A percentile compares a stretch with the other conserved stretches of the same genome.
Conservation (phyloP, 2,113 vertebrate species). For the Sapayoa aenigma region DNA sequence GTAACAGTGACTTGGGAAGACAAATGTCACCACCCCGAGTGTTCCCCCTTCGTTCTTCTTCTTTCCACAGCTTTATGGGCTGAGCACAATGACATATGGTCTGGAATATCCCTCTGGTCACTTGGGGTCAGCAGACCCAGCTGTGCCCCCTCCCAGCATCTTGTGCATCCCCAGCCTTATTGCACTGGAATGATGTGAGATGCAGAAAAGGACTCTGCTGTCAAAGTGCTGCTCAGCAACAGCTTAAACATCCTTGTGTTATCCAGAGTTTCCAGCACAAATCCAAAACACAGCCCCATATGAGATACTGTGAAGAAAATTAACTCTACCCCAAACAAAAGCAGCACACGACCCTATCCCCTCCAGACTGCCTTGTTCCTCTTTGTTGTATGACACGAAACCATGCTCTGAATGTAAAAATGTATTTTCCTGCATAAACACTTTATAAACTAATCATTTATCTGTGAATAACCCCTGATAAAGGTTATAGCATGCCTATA, state of each 20-base stretch:
- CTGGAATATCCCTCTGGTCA: rapidly evolving
- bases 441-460: not conserved
- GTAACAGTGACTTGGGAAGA: not conserved
- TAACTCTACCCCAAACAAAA: not conserved
- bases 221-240: not conserved
- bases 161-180: rapidly evolving
- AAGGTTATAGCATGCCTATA: not conserved
- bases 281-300: not conserved
- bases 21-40: rapidly evolving
- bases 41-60: not conserved
- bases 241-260: not conserved
- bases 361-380: not conserved
- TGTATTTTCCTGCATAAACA: not conserved
- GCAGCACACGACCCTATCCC: rapidly evolving
- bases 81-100: too few relatives aligned
- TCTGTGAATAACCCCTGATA: not conserved
- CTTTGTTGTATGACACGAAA: not conserved
- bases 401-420: not conserved
- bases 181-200: not conserved
- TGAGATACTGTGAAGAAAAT: not conserved
- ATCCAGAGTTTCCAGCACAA: not conserved
- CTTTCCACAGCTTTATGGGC: not conserved
- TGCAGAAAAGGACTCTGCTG: not conserved
- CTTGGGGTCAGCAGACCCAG: not conserved
- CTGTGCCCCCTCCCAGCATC: not conserved